Conservation (phyloP, 2,888 invertebrate genomes). For the Acleris laterana region DNA sequence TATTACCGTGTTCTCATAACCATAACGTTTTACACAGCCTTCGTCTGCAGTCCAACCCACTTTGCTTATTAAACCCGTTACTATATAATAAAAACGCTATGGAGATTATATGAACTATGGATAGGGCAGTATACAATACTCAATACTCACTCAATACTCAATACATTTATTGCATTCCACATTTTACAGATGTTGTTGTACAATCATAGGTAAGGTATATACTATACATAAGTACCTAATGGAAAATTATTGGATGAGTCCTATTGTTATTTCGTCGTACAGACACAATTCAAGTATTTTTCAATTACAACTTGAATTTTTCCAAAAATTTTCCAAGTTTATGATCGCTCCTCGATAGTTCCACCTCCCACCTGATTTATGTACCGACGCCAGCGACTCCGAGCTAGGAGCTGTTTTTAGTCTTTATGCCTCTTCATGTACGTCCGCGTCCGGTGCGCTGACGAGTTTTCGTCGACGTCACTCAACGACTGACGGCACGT, state of each 20-base stretch:
- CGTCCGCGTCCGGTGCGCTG: constrained; percentile 14
- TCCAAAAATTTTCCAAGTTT: too few species aligned
- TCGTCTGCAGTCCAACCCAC: constrained; percentile 5
- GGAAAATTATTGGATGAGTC: too few species aligned
- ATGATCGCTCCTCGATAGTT: too few species aligned
- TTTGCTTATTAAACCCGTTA: constrained; percentile 12
- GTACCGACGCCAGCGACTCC: not conserved
- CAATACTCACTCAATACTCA: too few species aligned
- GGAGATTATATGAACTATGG: not conserved
- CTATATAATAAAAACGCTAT: constrained; percentile 2
- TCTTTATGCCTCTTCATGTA: constrained; percentile 53
- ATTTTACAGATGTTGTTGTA: too few species aligned
- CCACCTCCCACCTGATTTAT: not conserved
- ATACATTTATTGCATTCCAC: too few species aligned
- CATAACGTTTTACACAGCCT: constrained; percentile 9
- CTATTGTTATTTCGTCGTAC: too few species aligned
- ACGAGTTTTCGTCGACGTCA: constrained; percentile 27
- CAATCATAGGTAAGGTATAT: too few species aligned
- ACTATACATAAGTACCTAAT: too few species aligned
- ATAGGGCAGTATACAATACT: too few species aligned
- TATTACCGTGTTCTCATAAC: constrained; percentile 12
- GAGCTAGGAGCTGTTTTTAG: constrained; percentile 5
- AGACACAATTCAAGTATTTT: too few species aligned
- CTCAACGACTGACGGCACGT: constrained; percentile 37
- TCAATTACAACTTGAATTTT: too few species aligned